These are phyloP conservation scores for Clarias fuscus DNA, from an alignment of 2,797 vertebrate genomes.

Conservation along the genomic window DNA sequence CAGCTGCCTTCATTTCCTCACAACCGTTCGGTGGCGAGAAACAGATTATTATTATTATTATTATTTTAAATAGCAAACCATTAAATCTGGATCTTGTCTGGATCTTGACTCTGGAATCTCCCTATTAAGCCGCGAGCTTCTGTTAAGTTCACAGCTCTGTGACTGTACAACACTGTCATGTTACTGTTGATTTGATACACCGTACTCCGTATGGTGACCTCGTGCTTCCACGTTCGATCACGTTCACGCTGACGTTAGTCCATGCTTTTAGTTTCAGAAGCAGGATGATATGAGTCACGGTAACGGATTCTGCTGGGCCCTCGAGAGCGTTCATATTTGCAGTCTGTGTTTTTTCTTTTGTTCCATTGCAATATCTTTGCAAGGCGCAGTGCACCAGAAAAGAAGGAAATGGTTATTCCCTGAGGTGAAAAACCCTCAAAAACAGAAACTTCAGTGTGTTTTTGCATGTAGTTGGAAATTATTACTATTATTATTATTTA, in stretches of 20 bases:
- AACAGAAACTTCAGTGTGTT: background rate
- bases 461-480: background rate
- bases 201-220: background rate
- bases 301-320: slow-evolving; percentile 14
- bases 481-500: background rate
- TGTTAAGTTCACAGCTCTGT: background rate
- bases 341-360: slow-evolving; percentile 24
- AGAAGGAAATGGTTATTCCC: slow-evolving; percentile 36
- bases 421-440: slow-evolving; percentile 24
- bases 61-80: background rate
- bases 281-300: slow-evolving; percentile 24
- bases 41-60: background rate
- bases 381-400: slow-evolving; percentile 36
- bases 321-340: background rate
- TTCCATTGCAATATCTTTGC: slow-evolving; percentile 9
- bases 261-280: slow-evolving; percentile 24
- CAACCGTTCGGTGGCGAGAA: background rate
- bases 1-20: slow-evolving; percentile 21
- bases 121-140: background rate
- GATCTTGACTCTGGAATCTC: background rate
- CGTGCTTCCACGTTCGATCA: background rate
- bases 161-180: too few relatives aligned
- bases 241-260: background rate
- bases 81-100: slow-evolving; percentile 1
- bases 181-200: background rate